phyloP scores from a whole-genome alignment of 2,113 vertebrate species.

The Brachirus orientalis region DNA sequence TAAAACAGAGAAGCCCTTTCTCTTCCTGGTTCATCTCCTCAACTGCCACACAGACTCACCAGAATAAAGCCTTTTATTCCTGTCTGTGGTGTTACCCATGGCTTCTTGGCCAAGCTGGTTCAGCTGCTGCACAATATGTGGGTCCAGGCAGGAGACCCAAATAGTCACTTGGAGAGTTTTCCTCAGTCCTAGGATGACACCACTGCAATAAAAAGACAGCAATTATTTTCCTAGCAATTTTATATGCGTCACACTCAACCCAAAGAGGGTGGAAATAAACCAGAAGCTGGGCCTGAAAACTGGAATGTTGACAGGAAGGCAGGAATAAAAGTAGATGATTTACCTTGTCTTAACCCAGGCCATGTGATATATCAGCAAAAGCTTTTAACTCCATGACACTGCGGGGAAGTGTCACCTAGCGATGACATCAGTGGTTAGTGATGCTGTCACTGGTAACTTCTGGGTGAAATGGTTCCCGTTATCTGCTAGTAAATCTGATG shows the following conservation, averaged over 20 bases:
- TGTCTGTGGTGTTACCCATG: slow-evolving; percentile 25
- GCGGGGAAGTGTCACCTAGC: slow-evolving; percentile 8
- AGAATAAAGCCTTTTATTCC: slow-evolving; percentile 23
- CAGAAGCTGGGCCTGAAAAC: slow-evolving; percentile 37
- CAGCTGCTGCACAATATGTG: slow-evolving; percentile 26
- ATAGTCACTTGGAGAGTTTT: slow-evolving; percentile 51
- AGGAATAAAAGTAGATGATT: slow-evolving; percentile 21
- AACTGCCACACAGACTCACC: slow-evolving; percentile 16
- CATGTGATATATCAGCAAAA: slow-evolving; percentile 27
- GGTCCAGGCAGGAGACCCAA: slow-evolving; percentile 38
- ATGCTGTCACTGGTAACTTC: slow-evolving; percentile 40
- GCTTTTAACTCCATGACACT: slow-evolving; percentile 19
- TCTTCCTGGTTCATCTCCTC: slow-evolving; percentile 1
- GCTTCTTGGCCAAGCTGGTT: slow-evolving; percentile 28
- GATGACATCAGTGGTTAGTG: slow-evolving; percentile 56
- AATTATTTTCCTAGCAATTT: slow-evolving; percentile 69
- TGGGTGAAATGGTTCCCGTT: slow-evolving; percentile 27
- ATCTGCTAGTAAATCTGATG: slow-evolving; percentile 55
- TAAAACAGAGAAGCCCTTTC: slow-evolving; percentile 15
- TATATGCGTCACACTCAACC: slow-evolving; percentile 68
- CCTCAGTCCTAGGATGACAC: slow-evolving; percentile 51
- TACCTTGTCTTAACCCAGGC: slow-evolving; percentile 44
- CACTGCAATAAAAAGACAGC: slow-evolving; percentile 64
- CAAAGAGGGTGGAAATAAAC: slow-evolving; percentile 65
- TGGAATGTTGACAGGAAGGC: slow-evolving; percentile 18